Percentiles rank a stretch among this genome's conserved stretches.
Conservation (phyloP, 2,797 vertebrate genomes). For the Leptoclinus maculatus region DNA sequence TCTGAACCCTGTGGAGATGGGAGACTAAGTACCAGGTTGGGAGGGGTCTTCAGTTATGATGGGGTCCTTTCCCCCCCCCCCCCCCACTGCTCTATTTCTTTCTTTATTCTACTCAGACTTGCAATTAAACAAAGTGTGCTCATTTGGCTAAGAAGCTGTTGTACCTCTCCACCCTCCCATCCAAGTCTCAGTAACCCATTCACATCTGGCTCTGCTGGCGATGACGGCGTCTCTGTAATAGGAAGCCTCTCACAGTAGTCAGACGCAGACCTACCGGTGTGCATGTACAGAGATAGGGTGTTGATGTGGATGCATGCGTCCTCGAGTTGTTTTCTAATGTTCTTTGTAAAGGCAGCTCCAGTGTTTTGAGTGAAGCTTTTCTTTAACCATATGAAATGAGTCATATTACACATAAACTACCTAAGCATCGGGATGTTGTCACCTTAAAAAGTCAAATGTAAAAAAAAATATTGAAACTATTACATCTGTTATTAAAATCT, state of each 20-base stretch:
- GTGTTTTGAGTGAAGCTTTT: not conserved
- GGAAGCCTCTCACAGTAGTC: conserved; percentile 1
- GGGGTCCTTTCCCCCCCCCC: conserved; percentile 38
- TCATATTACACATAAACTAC: not conserved
- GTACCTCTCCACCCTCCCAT: conserved; percentile 14
- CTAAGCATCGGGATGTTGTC: not conserved
- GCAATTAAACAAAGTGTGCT: conserved; percentile 72
- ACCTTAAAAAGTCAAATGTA: not conserved
- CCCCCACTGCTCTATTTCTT: conserved; percentile 27
- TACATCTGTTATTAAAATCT: not conserved
- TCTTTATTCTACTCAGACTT: conserved; percentile 47
- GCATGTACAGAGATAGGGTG: not conserved
- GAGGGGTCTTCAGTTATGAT: conserved; percentile 60
- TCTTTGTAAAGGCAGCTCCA: not conserved
- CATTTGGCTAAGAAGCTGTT: conserved; percentile 66
- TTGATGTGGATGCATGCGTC: not conserved
- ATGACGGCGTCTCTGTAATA: conserved; percentile 20
- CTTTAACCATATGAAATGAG: not conserved
- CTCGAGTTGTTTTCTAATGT: conserved; percentile 10
- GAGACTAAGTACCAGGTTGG: conserved; percentile 61
- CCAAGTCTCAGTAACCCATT: conserved; percentile 34
- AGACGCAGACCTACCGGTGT: not conserved
- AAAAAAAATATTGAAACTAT: not conserved
- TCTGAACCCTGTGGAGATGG: conserved; percentile 73
- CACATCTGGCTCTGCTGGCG: conserved; percentile 45